Evolutionary conservation across 1,140 invertebrate genomes (phyloP), one percentile per base, ranked within the genome.

Genomic region (Musca vetustissima): DNA sequence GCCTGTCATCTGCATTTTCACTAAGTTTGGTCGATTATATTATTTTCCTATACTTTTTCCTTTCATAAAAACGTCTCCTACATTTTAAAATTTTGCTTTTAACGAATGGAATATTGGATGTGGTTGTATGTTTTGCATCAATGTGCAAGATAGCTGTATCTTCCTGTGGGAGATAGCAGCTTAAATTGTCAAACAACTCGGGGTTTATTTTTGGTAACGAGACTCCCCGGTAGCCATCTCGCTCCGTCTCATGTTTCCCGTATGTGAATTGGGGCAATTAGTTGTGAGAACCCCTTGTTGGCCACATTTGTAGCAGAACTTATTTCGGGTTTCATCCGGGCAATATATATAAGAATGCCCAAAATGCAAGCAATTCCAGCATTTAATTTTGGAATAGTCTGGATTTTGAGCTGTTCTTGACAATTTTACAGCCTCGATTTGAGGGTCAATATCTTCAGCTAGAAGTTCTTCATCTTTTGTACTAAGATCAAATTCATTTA

Each of bases 261-360:
- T 19, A 53, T 53, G 52, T 9, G 21, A 22, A 22, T 53, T 53
- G 4, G 52, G 52, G 22, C 52, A 53, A 22, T 53, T 53, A 1
- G 52, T 19, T 19, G 52, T 53, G 11, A 53, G 14, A 2, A 22
- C 21, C 4, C 52, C 52, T 22, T 53, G 21, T 13, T 19, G 52
- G 11, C 52, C 52, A 53, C 52, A 53, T 14, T 53, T 53, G 21
- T 22, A 53, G 14, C 52, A 53, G 22, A 53, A 53, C 11, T 4
- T 19, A 22, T 53, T 19, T 53, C 22, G 11, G 1, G 14, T 53
- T 22, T 17, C n/a, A 14, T 53, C 11, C 2, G 17, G 14, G 22
- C 52, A 53, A 53, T 53, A 53, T 24, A 53, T 53, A 22, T 53
- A 53, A 1, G 52, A 53, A 22, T 53, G 52, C 2, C 52, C 52